These are phyloP conservation scores for Alligator mississippiensis DNA, from an alignment of 2,113 vertebrate genomes.

Conservation along the genomic window DNA sequence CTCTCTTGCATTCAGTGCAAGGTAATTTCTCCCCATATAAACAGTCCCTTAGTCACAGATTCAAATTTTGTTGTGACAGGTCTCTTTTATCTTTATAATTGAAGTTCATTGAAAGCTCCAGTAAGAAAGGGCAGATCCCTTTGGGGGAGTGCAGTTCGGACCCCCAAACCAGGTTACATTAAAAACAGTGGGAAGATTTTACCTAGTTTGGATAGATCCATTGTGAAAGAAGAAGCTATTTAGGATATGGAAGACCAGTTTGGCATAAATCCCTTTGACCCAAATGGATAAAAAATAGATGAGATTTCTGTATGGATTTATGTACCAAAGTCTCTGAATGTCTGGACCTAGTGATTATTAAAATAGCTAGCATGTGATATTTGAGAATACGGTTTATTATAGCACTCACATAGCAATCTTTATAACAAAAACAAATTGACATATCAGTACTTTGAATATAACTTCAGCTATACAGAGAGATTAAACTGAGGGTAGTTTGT, in stretches of 20 bases:
- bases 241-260: not conserved
- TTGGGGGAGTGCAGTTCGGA: no score
- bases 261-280: not conserved
- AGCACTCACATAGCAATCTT: not conserved
- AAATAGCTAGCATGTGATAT: not conserved
- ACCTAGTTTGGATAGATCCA: not conserved
- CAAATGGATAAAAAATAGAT: not conserved
- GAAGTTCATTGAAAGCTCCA: no score
- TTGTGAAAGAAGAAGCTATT: not conserved
- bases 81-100: no score
- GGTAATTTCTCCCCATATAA: no score
- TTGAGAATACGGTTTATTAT: not conserved
- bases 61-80: no score
- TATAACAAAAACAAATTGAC: not conserved
- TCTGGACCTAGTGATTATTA: not conserved
- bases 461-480: accelerated
- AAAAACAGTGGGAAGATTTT: not conserved
- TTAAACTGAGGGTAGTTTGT: accelerated
- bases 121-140: no score
- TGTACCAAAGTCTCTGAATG: no score
- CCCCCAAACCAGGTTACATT: not conserved
- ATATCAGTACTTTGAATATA: not conserved
- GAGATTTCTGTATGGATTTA: no score
- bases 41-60: no score
- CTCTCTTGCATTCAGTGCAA: no score